Evolutionary conservation across 2,797 vertebrate species (phyloP).

Genomic region (Catamblyrhynchus diadema): DNA sequence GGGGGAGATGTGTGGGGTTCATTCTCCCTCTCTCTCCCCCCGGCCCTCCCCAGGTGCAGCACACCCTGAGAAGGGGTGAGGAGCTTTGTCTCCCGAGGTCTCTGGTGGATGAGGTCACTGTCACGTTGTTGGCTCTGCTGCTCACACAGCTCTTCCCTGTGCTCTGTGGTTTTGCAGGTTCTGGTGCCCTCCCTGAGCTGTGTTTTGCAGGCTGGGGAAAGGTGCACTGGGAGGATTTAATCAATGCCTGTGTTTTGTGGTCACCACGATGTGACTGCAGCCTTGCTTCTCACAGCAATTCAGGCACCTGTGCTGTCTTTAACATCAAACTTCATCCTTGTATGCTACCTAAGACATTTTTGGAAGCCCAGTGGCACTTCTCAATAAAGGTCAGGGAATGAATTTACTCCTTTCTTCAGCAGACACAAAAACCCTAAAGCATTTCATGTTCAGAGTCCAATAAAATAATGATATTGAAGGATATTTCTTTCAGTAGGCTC

Average conservation of each 20-base stretch:
- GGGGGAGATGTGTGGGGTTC: rapidly evolving
- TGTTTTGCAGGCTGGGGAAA: not conserved
- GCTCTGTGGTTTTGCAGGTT: not conserved
- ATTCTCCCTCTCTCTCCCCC: not conserved
- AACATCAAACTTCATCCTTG: not conserved
- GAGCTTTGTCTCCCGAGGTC: not conserved
- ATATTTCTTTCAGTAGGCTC: not conserved
- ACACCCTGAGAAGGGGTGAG: not conserved
- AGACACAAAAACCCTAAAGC: not conserved
- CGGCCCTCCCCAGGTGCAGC: not conserved
- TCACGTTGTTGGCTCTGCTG: not conserved
- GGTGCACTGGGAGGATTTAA: not conserved
- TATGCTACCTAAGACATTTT: not conserved
- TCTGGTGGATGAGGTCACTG: not conserved
- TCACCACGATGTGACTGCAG: not conserved
- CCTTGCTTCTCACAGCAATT: not conserved
- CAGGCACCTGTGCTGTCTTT: not conserved
- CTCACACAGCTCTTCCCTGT: not conserved
- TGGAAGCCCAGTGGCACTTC: not conserved
- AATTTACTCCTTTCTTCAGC: not conserved
- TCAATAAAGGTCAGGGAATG: not conserved
- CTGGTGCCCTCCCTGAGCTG: not conserved
- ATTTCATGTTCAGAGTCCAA: not conserved
- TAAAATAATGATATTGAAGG: not conserved
- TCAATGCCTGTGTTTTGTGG: not conserved